Conservation (phyloP, 2,888 invertebrate species). For the Acrocyrtus sp. region DNA sequence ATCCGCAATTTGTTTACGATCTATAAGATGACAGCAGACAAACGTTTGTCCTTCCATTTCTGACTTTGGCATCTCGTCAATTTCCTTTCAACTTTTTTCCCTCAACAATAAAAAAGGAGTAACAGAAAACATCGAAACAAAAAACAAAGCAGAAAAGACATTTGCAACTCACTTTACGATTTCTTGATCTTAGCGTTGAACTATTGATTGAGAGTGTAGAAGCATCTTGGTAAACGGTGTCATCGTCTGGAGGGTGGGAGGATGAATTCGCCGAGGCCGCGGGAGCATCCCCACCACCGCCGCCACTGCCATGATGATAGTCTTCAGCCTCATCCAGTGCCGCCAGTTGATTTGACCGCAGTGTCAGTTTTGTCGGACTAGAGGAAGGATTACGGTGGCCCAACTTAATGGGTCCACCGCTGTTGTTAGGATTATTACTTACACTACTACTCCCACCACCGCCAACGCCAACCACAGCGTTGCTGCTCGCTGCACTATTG, state of each 20-base stretch:
- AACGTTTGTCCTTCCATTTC: too few relatives aligned
- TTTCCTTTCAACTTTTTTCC: too few relatives aligned
- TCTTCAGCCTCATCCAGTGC: conserved; percentile 45
- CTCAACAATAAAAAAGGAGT: too few relatives aligned
- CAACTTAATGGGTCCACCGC: background rate
- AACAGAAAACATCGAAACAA: too few relatives aligned
- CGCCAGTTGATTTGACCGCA: conserved; percentile 60
- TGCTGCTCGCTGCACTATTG: conserved; percentile 19
- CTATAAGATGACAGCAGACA: too few relatives aligned
- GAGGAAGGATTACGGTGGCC: conserved; percentile 14
- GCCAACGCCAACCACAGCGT: conserved; percentile 13
- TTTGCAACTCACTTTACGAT: conserved; percentile 53
- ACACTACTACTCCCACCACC: too few relatives aligned
- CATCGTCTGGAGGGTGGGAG: conserved; percentile 22
- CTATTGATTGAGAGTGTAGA: conserved; percentile 54
- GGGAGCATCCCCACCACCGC: background rate
- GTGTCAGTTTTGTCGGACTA: conserved; percentile 53
- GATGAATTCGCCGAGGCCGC: too few relatives aligned
- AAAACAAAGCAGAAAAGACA: too few relatives aligned
- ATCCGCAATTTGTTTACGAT: too few relatives aligned
- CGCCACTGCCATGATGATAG: conserved; percentile 19
- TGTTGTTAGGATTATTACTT: conserved; percentile 5
- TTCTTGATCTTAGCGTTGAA: conserved; percentile 43
- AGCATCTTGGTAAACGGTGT: conserved; percentile 53
- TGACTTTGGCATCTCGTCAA: too few relatives aligned